phyloP scores from a whole-genome alignment of 2,797 vertebrate genomes.

The Novumbra hubbsi region DNA sequence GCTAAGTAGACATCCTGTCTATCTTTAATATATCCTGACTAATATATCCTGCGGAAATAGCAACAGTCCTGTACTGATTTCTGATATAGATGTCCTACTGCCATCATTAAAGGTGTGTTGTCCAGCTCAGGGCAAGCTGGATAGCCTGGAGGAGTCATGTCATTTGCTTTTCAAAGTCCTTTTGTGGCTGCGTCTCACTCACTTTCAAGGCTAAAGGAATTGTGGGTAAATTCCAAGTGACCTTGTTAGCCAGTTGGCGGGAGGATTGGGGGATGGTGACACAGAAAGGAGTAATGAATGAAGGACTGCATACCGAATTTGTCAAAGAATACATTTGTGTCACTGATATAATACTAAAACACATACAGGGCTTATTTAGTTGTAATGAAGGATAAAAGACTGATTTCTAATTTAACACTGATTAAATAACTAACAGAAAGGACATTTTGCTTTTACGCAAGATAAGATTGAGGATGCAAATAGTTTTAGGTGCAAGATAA shows the following conservation, averaged over 20 bases:
- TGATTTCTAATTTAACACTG: neutral
- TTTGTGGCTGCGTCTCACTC: neutral
- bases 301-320: slow-evolving; percentile 1
- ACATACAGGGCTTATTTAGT: neutral
- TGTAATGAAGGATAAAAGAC: neutral
- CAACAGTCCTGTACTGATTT: neutral
- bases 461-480: neutral
- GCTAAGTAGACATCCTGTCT: neutral
- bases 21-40: neutral
- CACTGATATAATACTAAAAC: neutral
- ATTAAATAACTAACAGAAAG: neutral
- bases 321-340: slow-evolving; percentile 11
- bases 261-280: neutral
- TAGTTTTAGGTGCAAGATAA: neutral
- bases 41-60: neutral
- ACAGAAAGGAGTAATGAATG: neutral
- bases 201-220: slow-evolving; percentile 11
- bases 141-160: neutral
- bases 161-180: neutral
- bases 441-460: neutral
- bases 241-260: slow-evolving; percentile 21
- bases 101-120: neutral
- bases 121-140: neutral
- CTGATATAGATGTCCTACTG: neutral
- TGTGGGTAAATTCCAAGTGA: slow-evolving; percentile 30